Evolutionary conservation across 2,888 invertebrate species (phyloP), one percentile per base, ranked within the genome.

Genomic region (Germaria angustata): DNA sequence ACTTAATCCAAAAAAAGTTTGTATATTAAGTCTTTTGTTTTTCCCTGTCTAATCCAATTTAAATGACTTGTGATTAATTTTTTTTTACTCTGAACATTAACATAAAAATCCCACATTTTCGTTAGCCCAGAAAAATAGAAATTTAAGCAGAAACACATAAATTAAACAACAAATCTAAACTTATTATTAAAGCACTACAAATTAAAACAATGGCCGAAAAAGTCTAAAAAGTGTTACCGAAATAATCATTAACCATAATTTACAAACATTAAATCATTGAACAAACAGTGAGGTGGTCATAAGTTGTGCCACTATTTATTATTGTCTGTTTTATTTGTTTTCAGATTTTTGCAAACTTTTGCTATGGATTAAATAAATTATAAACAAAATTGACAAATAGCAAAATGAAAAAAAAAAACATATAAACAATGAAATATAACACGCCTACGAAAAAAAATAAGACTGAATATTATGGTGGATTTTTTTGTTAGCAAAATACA

Each of bases 1-100:
- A 36, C 2, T 59, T 13, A 39, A 28, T 28, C n/a, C 49, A 63
- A 61, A 68, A 66, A 84, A 76, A 85, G 88, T 87, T 87, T 76
- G 85, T 84, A 78, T 84, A 85, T 84, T 59, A 85, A 88, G 87
- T 88, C 87, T 86, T 88, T 88, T 84, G 87, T 86, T 86, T 84
- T 68, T 11, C 3, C 2, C 1, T 32, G 20, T 32, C 24, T 1
- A 41, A 34, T 2, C n/a, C 11, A 32, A 55, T 39, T 39, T 39
- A n/a, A 39, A 17, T 17, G 11, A 24, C 24, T 69, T 41, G n/a
- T 32, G 41, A 17, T 51, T 68, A 57, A n/a, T 11, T 36, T 46
- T n/a, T 8, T 5, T 9, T 22, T 28, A 32, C 24, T 53, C 8
- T 3, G 32, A 57, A 32, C 17, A 32, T 39, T 61, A 41, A 51